Evolutionary conservation across 2,797 vertebrate genomes (phyloP), one percentile per base, ranked within the genome.

Genomic region (Selene dorsalis): DNA sequence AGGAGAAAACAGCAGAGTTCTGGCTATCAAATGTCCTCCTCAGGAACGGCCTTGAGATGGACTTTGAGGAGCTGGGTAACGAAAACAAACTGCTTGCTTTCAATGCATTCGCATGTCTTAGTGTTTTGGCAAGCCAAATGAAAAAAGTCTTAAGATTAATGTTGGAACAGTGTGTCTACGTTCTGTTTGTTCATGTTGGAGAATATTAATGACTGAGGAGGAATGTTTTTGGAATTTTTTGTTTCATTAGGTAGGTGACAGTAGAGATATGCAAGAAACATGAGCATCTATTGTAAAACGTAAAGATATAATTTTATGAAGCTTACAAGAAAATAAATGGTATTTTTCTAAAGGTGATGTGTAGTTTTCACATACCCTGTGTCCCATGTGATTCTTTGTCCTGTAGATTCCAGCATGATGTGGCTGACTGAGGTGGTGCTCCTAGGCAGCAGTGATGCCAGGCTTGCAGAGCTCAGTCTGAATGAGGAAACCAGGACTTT

Each of bases 21-120:
- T 96, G 95, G 95, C 88, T 96, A 75, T 93, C 92, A 58, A 95
- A 94, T 89, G 79, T 94, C 38, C 95, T 96, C 32, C 89, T 96
- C 67, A 93, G 94, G 75, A 96, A 96, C 6, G 95, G 95, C 12
- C 92, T 96, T 14, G 95, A 96, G 87, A 94, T 94, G 91, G 93
- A 95, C 80, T 94, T 90, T 68, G 94, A 95, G 69, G 94, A 94
- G 86, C 94, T 95, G 70, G 95, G 95, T 96, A 94, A 39, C 38
- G 85, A 81, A 77, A 67, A 68, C 67, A 55, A 32, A 20, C 17
- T 47, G 16, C n/a, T 56, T n/a, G 22, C 41, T 61, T n/a, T 77
- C 2, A 10, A n/a, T 11, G 38, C 22, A n/a, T 75, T 72, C 3
- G 68, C 56, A 60, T 73, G 43, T 59, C 43, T 39, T 47, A 74